Evolutionary conservation across 2,797 vertebrate species (phyloP), one percentile per base, ranked within the genome.

Genomic region (Peromyscus melanophrys): DNA sequence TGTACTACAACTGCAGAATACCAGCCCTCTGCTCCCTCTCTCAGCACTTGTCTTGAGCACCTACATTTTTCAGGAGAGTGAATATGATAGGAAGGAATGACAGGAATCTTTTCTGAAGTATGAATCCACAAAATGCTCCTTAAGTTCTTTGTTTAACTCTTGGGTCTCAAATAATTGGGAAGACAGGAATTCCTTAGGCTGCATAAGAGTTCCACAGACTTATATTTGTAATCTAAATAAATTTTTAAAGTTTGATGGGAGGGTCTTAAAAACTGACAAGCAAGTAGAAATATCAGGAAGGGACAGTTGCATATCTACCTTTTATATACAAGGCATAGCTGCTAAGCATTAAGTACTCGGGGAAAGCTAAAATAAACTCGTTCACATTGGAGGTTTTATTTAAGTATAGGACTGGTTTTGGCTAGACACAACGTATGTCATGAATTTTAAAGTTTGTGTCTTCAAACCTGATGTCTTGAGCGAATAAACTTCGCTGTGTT

Each of bases 401-500:
- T 61, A 77, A 95, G 91, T 82, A 52, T 87, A 3, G 2, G 92
- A 96, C 46, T 95, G 81, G 11, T 97, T 92, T 73, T 97, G 95
- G 96, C 86, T 86, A 63, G 25, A 96, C 80, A 80, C 63, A 95
- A 97, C 77, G 21, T 10, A 3, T 78, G 73, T 96, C 87, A 96
- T 1, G 52, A 65, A 37, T 97, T 97, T 92, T 90, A 95, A 52
- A 71, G 46, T 90, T 97, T 96, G 96, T 37, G 90, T 92, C 96
- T 97, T 98, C 84, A 94, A 78, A 97, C 96, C 94, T 94, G 25
- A 97, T 98, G 91, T 95, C 78, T 96, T 90, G 97, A 94, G 83
- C 81, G 63, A 87, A 61, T 96, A 76, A 90, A 96, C n/a, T 92
- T 12, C 96, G 67, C 95, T 97, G 63, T 92, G 55, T 27, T 55